Evolutionary conservation across 1,140 invertebrate genomes (phyloP).

Genomic region (Drosophila subpulchrella): DNA sequence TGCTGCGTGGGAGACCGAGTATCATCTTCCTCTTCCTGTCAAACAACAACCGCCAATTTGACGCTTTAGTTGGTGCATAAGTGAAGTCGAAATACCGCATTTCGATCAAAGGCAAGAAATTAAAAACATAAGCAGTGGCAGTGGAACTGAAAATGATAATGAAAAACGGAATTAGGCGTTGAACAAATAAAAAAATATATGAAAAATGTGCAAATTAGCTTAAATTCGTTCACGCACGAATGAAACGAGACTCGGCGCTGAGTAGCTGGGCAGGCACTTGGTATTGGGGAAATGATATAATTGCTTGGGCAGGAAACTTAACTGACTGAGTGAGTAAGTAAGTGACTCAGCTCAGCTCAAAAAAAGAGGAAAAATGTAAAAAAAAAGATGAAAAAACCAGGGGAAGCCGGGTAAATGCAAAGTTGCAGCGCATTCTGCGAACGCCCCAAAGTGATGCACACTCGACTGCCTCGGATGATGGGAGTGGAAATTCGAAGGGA

Average conservation of each 20-base stretch:
- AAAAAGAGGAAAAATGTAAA: conserved; percentile 2
- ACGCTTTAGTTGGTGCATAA: conserved; percentile 16
- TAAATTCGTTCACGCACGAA: conserved; percentile 74
- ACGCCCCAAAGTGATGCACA: conserved; percentile 69
- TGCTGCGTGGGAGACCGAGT: conserved; percentile 16
- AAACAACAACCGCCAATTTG: conserved; percentile 1
- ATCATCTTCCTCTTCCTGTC: conserved; percentile 22
- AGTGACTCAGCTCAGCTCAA: conserved; percentile 37
- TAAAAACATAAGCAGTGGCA: conserved; percentile 9
- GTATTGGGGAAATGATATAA: conserved; percentile 77
- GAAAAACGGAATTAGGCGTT: conserved; percentile 44
- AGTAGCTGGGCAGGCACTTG: conserved; percentile 20
- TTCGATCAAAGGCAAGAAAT: conserved; percentile 23
- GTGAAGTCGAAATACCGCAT: conserved; percentile 19
- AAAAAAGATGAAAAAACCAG: conserved; percentile 17
- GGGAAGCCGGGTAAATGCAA: conserved; percentile 37
- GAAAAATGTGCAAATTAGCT: conserved; percentile 70
- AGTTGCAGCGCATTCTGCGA: conserved; percentile 59
- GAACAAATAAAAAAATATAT: conserved; percentile 44
- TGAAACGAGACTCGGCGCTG: conserved; percentile 49
- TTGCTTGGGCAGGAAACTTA: conserved; percentile 78
- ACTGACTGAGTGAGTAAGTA: conserved; percentile 75
- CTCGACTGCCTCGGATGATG: conserved; percentile 64
- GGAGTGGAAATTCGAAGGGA: conserved; percentile 9
- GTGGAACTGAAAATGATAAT: conserved; percentile 33